Conservation (phyloP, 2,113 vertebrate genomes). For the Nematolebias whitei region DNA sequence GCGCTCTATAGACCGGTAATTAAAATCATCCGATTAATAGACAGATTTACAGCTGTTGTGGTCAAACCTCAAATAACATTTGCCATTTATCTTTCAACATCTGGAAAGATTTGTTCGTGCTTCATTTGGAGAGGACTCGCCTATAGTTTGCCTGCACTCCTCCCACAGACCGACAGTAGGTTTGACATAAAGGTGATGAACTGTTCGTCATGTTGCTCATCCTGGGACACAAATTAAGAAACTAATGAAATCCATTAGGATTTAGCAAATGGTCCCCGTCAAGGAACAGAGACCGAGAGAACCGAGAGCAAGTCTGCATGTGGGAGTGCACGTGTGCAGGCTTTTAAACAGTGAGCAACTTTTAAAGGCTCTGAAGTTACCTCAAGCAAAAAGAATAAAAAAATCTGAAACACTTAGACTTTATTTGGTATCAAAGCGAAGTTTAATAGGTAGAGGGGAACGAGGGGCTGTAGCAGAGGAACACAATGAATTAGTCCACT, state of each 20-base stretch:
- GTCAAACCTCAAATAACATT: no score
- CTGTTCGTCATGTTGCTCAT: conserved; percentile 41
- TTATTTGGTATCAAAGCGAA: conserved; percentile 35
- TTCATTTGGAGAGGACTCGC: no score
- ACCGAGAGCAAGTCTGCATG: no score
- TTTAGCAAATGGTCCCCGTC: conserved; percentile 74
- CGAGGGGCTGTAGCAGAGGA: conserved; percentile 1
- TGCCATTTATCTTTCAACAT: no score
- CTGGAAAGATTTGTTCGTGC: no score
- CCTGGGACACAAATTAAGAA: conserved; percentile 65
- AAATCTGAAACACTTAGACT: conserved; percentile 51
- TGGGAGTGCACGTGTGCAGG: conserved; percentile 22
- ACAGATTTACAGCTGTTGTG: no score
- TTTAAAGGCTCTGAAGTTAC: conserved; percentile 59
- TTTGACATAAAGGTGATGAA: conserved; percentile 57
- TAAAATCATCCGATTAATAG: no score
- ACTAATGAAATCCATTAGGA: conserved; percentile 78
- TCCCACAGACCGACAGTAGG: background rate
- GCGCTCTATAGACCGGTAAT: no score
- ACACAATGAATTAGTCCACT: conserved; percentile 30
- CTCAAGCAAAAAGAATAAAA: conserved; percentile 37
- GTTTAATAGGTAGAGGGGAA: conserved; percentile 18
- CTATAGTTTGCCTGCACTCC: background rate
- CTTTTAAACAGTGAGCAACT: conserved; percentile 47
- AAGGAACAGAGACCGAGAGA: conserved; percentile 44